Evolutionary conservation across 2,888 invertebrate genomes (phyloP), one percentile per base, ranked within the genome.

Genomic region (Nineta flava): DNA sequence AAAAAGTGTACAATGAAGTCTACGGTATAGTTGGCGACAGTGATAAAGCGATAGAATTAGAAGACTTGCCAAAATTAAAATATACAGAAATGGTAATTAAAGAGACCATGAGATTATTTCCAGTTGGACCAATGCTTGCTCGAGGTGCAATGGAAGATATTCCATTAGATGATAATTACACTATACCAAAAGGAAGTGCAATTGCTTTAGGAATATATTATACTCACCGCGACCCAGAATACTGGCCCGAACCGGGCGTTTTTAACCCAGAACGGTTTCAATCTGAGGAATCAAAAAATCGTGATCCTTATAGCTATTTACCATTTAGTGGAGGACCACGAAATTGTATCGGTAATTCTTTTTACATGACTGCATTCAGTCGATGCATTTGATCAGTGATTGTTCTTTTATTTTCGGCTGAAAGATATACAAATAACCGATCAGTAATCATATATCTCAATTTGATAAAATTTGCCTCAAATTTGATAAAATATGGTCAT

Each of bases 241-340:
- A 72, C 49, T 80, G 75, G 71, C 74, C 73, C 0, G 70, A 78
- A 52, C 77, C 75, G 0, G 67, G 74, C 46, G 61, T 59, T 47
- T 80, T 78, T 61, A 65, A 74, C 53, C 79, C 79, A 0, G 76
- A 77, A 56, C 60, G 77, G 50, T 79, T 79, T 58, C 58, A 72
- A 26, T 71, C 74, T 0, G 74, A 77, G 56, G 65, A 67, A 55
- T 62, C 61, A 15, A 59, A 60, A 1, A 57, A 62, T 38, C 59
- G 72, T 48, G 71, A 71, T 55, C 71, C 72, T 1, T 72, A 69
- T 51, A 62, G 71, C 10, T 73, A 59, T 55, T 61, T 74, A 54
- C 70, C 73, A 0, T 74, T 73, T 53, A 71, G 72, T 52, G 61
- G 62, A 48, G 73, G 74, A 4, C 56, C 62, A 1, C 65, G 73